Evolutionary conservation across 1,140 invertebrate species (phyloP), one percentile per base, ranked within the genome.

Genomic region (Sarcophaga peregrina): DNA sequence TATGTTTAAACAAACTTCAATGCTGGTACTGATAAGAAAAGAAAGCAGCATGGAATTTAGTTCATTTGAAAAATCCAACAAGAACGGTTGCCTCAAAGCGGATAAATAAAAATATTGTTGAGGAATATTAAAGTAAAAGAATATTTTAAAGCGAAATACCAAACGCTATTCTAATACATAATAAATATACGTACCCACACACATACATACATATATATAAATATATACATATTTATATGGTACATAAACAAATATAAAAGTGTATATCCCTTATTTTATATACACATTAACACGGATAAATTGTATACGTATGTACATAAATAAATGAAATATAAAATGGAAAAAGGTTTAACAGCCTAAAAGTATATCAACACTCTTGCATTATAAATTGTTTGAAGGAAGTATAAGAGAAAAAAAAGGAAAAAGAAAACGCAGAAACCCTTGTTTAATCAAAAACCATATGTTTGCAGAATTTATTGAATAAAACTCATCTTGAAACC

Each of bases 51-150:
- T 37, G 25, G 25, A 62, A 78, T 78, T 78, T 20, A 78, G 75
- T 78, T 78, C 75, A 78, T 46, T 78, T 50, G n/a, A 50, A 50
- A 47, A 78, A 50, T 78, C 50, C 75, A 78, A 78, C 47, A 50
- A n/a, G 75, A 52, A 52, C 75, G 75, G 62, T 68, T 20, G n/a
- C 2, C 20, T 17, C 8, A 20, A n/a, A 68, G 20, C 62, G 62
- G 62, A 25, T 68, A 58, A 58, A 58, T 58, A n/a, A 6, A 7
- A n/a, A 5, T 7, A 6, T 58, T 4, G 3, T 58, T n/a, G 54
- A 13, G 54, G 13, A 58, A 58, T 15, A 58, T n/a, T 58, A 58
- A 58, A 58, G 7, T 25, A 6, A 17, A 68, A 68, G 1, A 52
- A 68, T 25, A 68, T 68, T 20, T 68, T 20, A 68, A 68, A 68